Evolutionary conservation across 1,140 invertebrate genomes (phyloP).

Genomic region (Habropoda laboriosa): DNA sequence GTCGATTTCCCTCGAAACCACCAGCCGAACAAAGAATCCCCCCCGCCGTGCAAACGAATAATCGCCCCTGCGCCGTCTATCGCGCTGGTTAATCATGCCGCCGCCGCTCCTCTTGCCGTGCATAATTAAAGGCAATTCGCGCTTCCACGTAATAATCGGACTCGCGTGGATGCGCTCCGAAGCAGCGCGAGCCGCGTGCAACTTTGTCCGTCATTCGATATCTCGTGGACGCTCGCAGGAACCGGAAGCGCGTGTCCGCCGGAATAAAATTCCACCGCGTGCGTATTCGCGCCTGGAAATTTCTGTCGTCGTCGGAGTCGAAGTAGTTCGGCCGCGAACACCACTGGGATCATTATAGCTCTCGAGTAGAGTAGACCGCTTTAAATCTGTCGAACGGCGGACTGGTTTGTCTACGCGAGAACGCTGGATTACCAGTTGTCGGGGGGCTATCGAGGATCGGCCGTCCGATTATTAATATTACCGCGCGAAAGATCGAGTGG

Average conservation of each 20-base stretch:
- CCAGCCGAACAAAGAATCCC: conserved; percentile 16
- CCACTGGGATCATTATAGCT: conserved; percentile 19
- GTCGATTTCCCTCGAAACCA: conserved; percentile 15
- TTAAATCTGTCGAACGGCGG: conserved; percentile 28
- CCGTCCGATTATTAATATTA: conserved; percentile 52
- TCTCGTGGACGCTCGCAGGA: conserved; percentile 42
- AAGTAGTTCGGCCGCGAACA: too few species aligned
- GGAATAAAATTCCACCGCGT: too few species aligned
- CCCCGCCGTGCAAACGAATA: not conserved
- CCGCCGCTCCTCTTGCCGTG: conserved; percentile 46
- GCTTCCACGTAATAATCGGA: conserved; percentile 56
- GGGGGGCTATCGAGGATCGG: conserved; percentile 20
- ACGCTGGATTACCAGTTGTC: not conserved
- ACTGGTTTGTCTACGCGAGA: conserved; percentile 30
- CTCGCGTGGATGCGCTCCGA: conserved; percentile 53
- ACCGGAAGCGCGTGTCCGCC: conserved; percentile 62
- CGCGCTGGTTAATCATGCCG: conserved; percentile 35
- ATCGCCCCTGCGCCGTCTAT: not conserved
- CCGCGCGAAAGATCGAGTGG: conserved; percentile 32
- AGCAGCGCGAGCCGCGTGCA: conserved; percentile 14
- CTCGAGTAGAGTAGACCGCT: not conserved
- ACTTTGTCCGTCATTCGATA: conserved; percentile 20
- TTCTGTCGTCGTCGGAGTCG: too few species aligned
- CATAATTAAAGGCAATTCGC: conserved; percentile 58
- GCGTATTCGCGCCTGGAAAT: too few species aligned